Evolutionary conservation across 1,140 invertebrate species (phyloP), one percentile per base, ranked within the genome.

Genomic region (Drosophila funebris): DNA sequence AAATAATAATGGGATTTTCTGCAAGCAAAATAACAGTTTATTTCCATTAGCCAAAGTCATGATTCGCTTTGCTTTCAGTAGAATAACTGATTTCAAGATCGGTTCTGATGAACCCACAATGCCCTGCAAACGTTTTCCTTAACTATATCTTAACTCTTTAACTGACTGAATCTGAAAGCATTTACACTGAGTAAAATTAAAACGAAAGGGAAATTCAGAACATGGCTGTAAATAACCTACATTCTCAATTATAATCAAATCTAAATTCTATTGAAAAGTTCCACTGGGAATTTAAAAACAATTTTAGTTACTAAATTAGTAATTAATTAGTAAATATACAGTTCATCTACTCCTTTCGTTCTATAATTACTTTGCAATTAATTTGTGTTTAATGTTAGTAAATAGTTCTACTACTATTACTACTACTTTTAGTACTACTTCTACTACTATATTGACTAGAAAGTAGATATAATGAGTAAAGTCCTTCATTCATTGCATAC

Each of bases 1-100:
- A 43, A n/a, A 46, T 44, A 44, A 44, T 46, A 46, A 27, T 46
- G 44, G 22, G 20, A 46, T 13, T 46, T 46, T 46, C 22, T 46
- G 44, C 44, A 46, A 20, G 18, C 41, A 22, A 43, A 22, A 18
- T 7, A 24, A 46, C 44, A 46, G 8, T 24, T 44, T 4, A 20
- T 9, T 46, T 46, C 43, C 11, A 24, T 46, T 20, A 27, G 9
- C 1, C 31, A 33, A 33, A 33, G 9, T 33, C 9, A 33, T 33
- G 31, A 33, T 33, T 2, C 22, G n/a, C n/a, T n/a, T 29, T 29
- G 27, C 8, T 29, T 4, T 8, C 27, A 29, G 5, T 31, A 31
- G 29, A 31, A 31, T 8, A 31, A 31, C 7, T 31, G 9, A 0
- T 9, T 7, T 31, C 7, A 31, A 7, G 8, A 31, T 9, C 7